Conservation (phyloP, 2,888 invertebrate genomes). For the Nycteola revayana region DNA sequence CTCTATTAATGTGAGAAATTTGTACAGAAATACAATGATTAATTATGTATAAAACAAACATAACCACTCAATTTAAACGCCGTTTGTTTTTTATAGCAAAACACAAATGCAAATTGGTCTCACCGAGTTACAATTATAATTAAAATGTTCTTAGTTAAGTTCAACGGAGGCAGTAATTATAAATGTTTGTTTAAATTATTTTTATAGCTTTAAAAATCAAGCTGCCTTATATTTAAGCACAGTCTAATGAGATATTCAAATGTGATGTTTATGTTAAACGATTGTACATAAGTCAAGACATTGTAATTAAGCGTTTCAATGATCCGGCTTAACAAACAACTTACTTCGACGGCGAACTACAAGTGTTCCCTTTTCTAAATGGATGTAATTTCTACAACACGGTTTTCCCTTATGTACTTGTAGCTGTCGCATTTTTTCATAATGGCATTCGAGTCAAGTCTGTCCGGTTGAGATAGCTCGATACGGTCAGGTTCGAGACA, state of each 20-base stretch:
- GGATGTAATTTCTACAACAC: constrained; percentile 48
- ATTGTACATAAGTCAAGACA: constrained; percentile 20
- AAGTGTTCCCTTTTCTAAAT: constrained; percentile 39
- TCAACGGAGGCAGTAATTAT: too few species aligned
- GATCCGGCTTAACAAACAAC: constrained; percentile 14
- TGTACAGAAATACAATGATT: constrained; percentile 38
- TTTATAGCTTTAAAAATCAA: too few species aligned
- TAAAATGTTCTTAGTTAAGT: too few species aligned
- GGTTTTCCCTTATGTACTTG: constrained; percentile 44
- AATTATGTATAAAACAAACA: constrained; percentile 33
- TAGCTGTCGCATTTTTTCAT: constrained; percentile 49
- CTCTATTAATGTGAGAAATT: constrained; percentile 31
- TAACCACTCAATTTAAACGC: constrained; percentile 24
- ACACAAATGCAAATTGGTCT: constrained; percentile 25
- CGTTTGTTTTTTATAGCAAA: constrained; percentile 13
- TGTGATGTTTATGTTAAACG: constrained; percentile 52
- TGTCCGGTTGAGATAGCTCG: constrained; percentile 77
- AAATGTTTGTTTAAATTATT: too few species aligned
- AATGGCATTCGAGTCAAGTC: constrained; percentile 59
- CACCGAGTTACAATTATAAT: constrained; percentile 28
- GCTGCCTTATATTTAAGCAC: too few species aligned
- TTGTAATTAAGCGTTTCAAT: constrained; percentile 20
- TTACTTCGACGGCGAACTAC: constrained; percentile 7
- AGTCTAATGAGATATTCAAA: constrained; percentile 71
- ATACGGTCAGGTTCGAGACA: constrained; percentile 75